phyloP scores from a whole-genome alignment of 2,797 vertebrate species.

The Argyrosomus regius region DNA sequence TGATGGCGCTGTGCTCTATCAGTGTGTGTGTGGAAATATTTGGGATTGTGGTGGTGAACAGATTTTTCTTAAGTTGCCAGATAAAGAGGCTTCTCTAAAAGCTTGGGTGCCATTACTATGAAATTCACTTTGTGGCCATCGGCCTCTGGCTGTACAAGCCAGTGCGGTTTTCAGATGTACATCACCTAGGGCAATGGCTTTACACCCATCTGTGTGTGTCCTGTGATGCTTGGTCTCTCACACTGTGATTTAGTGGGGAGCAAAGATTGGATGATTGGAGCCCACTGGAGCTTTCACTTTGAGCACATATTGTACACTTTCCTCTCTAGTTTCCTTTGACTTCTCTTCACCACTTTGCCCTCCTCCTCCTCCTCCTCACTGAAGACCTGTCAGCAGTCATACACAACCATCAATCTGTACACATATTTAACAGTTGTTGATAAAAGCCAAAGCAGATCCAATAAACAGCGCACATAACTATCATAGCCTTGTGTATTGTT shows the following conservation, averaged over 20 bases:
- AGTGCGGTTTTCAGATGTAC: slow-evolving; percentile 39
- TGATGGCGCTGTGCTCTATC: background rate
- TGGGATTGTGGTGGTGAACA: background rate
- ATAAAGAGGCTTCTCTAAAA: slow-evolving; percentile 22
- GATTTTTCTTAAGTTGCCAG: slow-evolving; percentile 4
- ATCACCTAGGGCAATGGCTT: slow-evolving; percentile 55
- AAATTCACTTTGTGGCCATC: slow-evolving; percentile 52
- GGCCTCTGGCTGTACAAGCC: slow-evolving; percentile 61
- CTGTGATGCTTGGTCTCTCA: slow-evolving; percentile 7
- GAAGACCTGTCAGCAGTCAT: slow-evolving; percentile 5
- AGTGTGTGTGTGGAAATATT: background rate
- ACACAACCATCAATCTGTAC: background rate
- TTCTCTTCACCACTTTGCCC: background rate
- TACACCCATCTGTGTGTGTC: slow-evolving; percentile 9
- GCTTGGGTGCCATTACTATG: slow-evolving; percentile 12
- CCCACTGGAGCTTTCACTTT: slow-evolving; percentile 19
- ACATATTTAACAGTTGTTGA: slow-evolving; percentile 20
- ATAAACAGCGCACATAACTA: background rate
- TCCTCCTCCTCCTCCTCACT: background rate
- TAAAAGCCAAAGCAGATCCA: slow-evolving; percentile 8
- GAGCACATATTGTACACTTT: slow-evolving; percentile 15
- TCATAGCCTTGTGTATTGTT: slow-evolving; percentile 31
- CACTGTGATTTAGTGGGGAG: slow-evolving; percentile 35
- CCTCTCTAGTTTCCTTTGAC: background rate
- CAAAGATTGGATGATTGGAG: slow-evolving; percentile 34